Conservation (phyloP, 2,888 invertebrate genomes). For the Drosophila fulvimacula region DNA sequence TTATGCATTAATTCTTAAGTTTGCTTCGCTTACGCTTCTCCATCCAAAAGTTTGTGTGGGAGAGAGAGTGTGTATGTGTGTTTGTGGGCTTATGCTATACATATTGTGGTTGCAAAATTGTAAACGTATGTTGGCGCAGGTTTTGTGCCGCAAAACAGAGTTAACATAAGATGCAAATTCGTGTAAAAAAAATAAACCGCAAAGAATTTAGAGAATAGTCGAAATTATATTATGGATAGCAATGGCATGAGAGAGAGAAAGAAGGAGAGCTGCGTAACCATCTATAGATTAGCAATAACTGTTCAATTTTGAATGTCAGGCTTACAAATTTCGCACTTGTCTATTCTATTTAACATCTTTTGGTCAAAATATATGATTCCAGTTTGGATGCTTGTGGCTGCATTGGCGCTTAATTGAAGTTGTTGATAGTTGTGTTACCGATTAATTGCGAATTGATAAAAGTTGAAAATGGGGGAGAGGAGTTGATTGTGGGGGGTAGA, state of each 20-base stretch:
- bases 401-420: constrained; percentile 27
- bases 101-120: constrained; percentile 41
- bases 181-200: constrained; percentile 46
- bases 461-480: constrained; percentile 7
- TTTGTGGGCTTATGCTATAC: constrained; percentile 62
- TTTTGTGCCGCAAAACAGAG: constrained; percentile 28
- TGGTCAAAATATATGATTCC: constrained; percentile 55
- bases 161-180: constrained; percentile 1
- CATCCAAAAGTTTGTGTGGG: constrained; percentile 30
- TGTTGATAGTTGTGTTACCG: constrained; percentile 20
- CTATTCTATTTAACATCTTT: constrained; percentile 58
- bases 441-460: constrained; percentile 23
- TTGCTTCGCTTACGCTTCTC: constrained; percentile 59
- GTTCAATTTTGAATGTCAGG: constrained; percentile 68
- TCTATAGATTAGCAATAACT: constrained; percentile 55
- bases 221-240: constrained; percentile 58
- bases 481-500: neutral
- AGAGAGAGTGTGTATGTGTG: constrained; percentile 11
- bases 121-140: constrained; percentile 34
- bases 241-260: constrained; percentile 37
- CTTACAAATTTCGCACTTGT: constrained; percentile 64
- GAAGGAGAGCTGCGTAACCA: constrained; percentile 34
- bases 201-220: constrained; percentile 50
- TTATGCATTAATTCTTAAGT: constrained; percentile 59
- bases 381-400: constrained; percentile 32